Evolutionary conservation across 2,797 vertebrate genomes (phyloP).

Genomic region (Acipenser transmontanus): DNA sequence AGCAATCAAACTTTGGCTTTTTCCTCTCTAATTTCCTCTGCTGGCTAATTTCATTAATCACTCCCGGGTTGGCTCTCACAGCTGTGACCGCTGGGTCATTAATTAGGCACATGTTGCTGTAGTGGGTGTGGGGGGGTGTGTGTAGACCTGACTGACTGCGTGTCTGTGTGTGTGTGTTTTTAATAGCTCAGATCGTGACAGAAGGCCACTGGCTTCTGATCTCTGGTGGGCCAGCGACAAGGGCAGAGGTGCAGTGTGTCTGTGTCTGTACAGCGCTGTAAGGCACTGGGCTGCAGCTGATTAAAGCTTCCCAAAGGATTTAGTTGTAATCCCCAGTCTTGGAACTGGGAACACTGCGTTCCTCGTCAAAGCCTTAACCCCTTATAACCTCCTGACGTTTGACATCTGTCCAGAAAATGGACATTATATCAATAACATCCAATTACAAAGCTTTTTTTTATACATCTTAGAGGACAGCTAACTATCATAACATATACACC

Average conservation of each 20-base stretch:
- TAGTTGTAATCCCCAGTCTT: too few relatives aligned
- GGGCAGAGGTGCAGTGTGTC: neutral
- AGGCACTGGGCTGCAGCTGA: neutral
- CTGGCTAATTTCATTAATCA: constrained; percentile 85
- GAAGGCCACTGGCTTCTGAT: too few relatives aligned
- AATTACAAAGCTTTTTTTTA: too few relatives aligned
- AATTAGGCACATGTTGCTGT: constrained; percentile 67
- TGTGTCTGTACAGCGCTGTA: neutral
- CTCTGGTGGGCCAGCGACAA: too few relatives aligned
- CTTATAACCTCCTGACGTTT: too few relatives aligned
- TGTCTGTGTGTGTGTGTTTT: neutral
- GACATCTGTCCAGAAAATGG: too few relatives aligned
- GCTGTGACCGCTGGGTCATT: constrained; percentile 74
- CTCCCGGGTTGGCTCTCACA: constrained; percentile 72
- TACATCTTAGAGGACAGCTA: too few relatives aligned
- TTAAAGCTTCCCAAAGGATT: too few relatives aligned
- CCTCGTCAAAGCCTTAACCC: too few relatives aligned
- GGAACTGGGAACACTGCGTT: too few relatives aligned
- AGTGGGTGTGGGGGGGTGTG: constrained; percentile 9
- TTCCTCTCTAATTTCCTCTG: constrained; percentile 76
- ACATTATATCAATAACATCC: too few relatives aligned
- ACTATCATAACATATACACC: too few relatives aligned
- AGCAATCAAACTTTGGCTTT: constrained; percentile 77
- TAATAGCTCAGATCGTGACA: neutral
- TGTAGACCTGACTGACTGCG: constrained; percentile 10